Percentiles rank a stretch among this genome's conserved stretches.
phyloP scores from a whole-genome alignment of 2,888 invertebrate species.

The Thera obeliscata region DNA sequence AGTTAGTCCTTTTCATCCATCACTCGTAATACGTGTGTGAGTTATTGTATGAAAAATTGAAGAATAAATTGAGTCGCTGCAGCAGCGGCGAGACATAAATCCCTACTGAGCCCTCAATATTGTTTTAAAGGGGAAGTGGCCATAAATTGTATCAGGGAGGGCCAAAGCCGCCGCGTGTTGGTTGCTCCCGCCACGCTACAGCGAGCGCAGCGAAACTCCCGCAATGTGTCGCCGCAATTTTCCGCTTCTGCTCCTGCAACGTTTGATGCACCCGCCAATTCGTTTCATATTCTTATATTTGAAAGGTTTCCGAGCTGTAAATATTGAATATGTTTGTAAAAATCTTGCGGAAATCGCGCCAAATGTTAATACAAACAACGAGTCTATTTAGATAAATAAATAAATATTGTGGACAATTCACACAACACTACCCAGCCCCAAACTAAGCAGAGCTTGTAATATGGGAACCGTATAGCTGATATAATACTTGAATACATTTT shows the following conservation, averaged over 20 bases:
- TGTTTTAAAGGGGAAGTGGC: constrained; percentile 85
- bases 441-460: too few species aligned
- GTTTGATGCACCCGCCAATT: constrained; percentile 71
- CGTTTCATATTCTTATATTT: constrained; percentile 64
- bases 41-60: constrained; percentile 85
- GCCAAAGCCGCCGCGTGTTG: constrained; percentile 59
- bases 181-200: constrained; percentile 46
- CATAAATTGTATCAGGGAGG: constrained; percentile 85
- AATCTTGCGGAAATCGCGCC: not conserved
- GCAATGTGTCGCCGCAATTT: constrained; percentile 73
- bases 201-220: constrained; percentile 46
- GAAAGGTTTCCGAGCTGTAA: constrained; percentile 43
- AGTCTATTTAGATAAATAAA: not conserved
- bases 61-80: constrained; percentile 85
- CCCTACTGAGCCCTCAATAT: constrained; percentile 85
- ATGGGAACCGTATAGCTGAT: too few species aligned
- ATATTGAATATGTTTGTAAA: not conserved
- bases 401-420: too few species aligned
- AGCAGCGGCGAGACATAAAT: constrained; percentile 84
- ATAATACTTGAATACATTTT: too few species aligned
- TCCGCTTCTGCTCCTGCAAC: constrained; percentile 71
- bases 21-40: constrained; percentile 85
- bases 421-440: too few species aligned
- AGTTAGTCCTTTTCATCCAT: constrained; percentile 85
- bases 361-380: not conserved